Evolutionary conservation across 2,888 invertebrate genomes (phyloP).

Genomic region (Listrodromus nycthemerus): DNA sequence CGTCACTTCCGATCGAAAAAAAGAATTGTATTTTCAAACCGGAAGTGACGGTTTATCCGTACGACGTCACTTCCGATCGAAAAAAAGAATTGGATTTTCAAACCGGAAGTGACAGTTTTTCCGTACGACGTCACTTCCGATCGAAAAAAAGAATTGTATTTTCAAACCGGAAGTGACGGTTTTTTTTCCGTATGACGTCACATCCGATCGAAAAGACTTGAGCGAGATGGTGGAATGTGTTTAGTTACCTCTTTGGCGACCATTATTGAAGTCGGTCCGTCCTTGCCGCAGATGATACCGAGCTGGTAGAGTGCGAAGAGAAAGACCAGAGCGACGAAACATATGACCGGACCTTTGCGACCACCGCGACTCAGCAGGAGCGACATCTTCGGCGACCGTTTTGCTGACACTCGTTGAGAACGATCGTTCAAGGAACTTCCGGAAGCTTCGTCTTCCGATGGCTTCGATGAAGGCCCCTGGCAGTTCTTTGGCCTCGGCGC

Average conservation of each 20-base stretch:
- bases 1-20: too few relatives aligned
- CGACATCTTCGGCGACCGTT: conserved; percentile 76
- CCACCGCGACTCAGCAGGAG: conserved; percentile 82
- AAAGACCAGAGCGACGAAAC: conserved; percentile 82
- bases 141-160: background rate
- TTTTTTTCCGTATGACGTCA: too few relatives aligned
- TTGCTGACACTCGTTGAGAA: background rate
- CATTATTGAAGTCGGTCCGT: conserved; percentile 82
- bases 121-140: too few relatives aligned
- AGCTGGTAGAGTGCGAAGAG: conserved; percentile 84
- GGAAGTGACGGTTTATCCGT: too few relatives aligned
- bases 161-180: background rate
- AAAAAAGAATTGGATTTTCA: background rate
- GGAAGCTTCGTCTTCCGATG: conserved; percentile 24
- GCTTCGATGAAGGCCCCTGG: conserved; percentile 27
- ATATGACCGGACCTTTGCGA: conserved; percentile 83
- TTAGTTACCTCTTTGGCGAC: conserved; percentile 83
- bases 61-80: background rate
- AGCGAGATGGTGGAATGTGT: background rate
- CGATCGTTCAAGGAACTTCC: conserved; percentile 26
- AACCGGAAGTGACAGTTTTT: background rate
- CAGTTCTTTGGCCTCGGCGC: conserved; percentile 22
- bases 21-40: background rate
- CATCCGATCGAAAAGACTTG: background rate
- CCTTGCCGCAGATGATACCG: conserved; percentile 83